Percentiles rank a stretch among this genome's conserved stretches.
These are phyloP conservation scores for Catagonus wagneri DNA, from an alignment of 2,113 vertebrate species.

Conservation along the genomic window DNA sequence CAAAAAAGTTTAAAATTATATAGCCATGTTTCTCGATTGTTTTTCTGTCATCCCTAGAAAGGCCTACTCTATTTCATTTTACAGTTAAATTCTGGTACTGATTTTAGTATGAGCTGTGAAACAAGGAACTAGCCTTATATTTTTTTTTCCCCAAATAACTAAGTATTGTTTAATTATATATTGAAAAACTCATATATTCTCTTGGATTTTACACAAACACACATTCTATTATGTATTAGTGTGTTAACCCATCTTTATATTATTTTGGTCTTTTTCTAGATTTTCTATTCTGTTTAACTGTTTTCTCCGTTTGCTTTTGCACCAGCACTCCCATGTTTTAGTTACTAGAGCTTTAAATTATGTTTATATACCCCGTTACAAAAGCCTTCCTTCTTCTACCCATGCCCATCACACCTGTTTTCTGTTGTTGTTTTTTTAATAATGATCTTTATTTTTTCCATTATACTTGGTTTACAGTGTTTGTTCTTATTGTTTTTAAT, in stretches of 20 bases:
- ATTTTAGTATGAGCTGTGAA: neutral
- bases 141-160: neutral
- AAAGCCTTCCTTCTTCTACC: neutral
- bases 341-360: neutral
- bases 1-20: neutral
- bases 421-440: neutral
- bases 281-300: neutral
- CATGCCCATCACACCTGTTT: neutral
- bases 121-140: neutral
- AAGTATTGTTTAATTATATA: neutral
- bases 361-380: neutral
- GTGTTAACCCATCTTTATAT: neutral
- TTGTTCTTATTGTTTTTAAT: neutral
- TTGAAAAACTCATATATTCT: constrained; percentile 11
- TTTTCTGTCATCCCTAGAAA: neutral
- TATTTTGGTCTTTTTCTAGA: neutral
- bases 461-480: too few relatives aligned
- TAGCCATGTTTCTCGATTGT: neutral
- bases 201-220: neutral
- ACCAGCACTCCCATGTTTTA: neutral
- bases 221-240: neutral
- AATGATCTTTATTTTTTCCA: too few relatives aligned
- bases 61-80: neutral
- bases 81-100: neutral
- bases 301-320: neutral